These are phyloP conservation scores for Dipus sagitta DNA, from an alignment of 2,797 vertebrate species.

Conservation along the genomic window DNA sequence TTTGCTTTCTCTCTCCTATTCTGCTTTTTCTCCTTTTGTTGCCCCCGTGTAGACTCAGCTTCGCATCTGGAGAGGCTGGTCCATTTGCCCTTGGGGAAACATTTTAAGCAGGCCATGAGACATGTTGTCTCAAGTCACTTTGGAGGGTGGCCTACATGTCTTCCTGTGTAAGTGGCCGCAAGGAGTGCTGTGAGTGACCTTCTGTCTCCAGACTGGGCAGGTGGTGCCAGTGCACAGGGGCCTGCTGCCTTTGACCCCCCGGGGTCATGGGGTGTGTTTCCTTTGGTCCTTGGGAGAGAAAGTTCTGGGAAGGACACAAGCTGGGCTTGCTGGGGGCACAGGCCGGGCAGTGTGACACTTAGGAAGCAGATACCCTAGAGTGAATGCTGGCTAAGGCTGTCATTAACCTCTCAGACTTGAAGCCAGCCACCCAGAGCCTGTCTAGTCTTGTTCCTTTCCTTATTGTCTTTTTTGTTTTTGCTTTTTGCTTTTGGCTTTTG, in stretches of 20 bases:
- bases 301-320: neutral
- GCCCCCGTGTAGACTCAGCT: constrained; percentile 44
- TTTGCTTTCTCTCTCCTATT: constrained; percentile 51
- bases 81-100: constrained; percentile 53
- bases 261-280: neutral
- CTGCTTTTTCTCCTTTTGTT: constrained; percentile 50
- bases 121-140: constrained; percentile 70
- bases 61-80: constrained; percentile 64
- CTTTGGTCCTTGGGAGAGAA: neutral
- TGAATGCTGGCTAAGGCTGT: neutral
- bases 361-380: neutral
- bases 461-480: too few relatives aligned
- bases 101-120: constrained; percentile 28
- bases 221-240: neutral
- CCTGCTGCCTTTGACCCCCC: neutral
- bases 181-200: neutral
- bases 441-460: neutral
- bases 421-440: neutral
- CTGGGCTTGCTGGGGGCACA: neutral
- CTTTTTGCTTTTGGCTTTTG: too few relatives aligned
- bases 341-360: neutral
- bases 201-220: neutral
- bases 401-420: neutral
- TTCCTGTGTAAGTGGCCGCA: constrained; percentile 49
- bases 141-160: constrained; percentile 65